Evolutionary conservation across 2,113 vertebrate species (phyloP).

Genomic region (Rhinoderma darwinii): DNA sequence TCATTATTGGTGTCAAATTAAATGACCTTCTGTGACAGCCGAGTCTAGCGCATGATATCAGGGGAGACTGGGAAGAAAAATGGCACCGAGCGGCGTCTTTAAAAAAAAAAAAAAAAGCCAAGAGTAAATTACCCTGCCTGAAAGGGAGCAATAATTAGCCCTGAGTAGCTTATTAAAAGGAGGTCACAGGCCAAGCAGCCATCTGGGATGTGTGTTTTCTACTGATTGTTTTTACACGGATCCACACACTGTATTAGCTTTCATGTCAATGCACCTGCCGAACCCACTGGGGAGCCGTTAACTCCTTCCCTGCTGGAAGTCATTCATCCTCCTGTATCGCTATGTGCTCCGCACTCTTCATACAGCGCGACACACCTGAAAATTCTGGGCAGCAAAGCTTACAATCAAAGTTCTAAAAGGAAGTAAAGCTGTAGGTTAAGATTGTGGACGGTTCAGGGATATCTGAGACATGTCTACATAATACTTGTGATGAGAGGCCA

Average conservation of each 20-base stretch:
- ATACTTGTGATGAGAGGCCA: no score
- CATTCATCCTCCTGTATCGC: constrained; percentile 21
- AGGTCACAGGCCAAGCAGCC: constrained; percentile 85
- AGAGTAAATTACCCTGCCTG: constrained; percentile 84
- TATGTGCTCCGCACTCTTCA: background rate
- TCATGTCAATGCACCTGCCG: constrained; percentile 74
- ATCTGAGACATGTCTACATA: no score
- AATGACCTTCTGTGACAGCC: constrained; percentile 51
- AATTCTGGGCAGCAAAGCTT: background rate
- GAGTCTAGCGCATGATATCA: constrained; percentile 3
- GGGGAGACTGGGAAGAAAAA: constrained; percentile 33
- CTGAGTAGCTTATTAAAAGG: constrained; percentile 87
- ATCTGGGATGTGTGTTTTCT: constrained; percentile 82
- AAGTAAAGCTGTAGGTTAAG: no score
- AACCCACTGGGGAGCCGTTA: constrained; percentile 37
- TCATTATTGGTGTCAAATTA: constrained; percentile 59
- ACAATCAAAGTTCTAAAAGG: no score
- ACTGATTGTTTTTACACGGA: constrained; percentile 81
- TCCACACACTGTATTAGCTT: constrained; percentile 76
- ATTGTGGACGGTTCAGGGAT: no score
- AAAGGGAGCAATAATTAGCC: constrained; percentile 85
- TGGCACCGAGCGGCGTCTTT: constrained; percentile 42
- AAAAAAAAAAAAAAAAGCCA: constrained; percentile 71
- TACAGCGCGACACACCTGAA: background rate
- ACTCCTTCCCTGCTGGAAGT: constrained; percentile 45